Base-by-base conservation (phyloP, 2,113 vertebrate genomes). In the Cebidichthys violaceus region DNA sequence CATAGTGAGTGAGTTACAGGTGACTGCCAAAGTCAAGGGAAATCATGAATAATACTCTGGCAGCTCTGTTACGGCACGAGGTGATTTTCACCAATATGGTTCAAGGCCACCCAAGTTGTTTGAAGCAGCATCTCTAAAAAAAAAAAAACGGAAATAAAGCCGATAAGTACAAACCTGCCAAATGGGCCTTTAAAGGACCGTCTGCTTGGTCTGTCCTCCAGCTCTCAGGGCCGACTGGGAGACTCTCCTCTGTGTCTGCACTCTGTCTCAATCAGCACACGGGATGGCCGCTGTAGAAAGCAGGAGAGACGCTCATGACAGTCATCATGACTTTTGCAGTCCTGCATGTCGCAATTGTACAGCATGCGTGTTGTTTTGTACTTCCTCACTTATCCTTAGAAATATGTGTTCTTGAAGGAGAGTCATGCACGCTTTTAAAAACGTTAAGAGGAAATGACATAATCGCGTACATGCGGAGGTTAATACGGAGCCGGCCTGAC, bases 11-110 rank as follows among this genome's bases (percentile, higher is more conserved):
- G 52, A 69, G 77, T 69, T 64, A 39, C 74, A 81, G 80, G 77
- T 67, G 45, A 17, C 79, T 77, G 84, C 79, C 86, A 89, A 87
- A 87, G 71, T 47, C 37, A 69, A 67, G 47, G 18, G 73, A 74
- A 67, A 50, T 29, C 65, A 78, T 0, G 3, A 59, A 43, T 50
- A 52, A 61, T 39, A 47, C 62, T 77, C 77, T 84, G 83, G 90
- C 87, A 80, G 71, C 65, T 60, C 22, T 17, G 15, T 75, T 66
- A 59, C 3, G 6, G 50, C 55, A 54, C 14, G 0, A n/a, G 13
- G 35, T 31, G 62, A 72, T 20, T 81, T 86, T 77, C 69, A 67
- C 59, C 50, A 71, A 10, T 43, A 24, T 67, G 29, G 27, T 65
- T 71, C n/a, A 70, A 80, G 50, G 72, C 67, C 59, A 59, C 24